These are phyloP conservation scores for Engraulis encrasicolus DNA, from an alignment of 2,113 vertebrate genomes.

Conservation along the genomic window DNA sequence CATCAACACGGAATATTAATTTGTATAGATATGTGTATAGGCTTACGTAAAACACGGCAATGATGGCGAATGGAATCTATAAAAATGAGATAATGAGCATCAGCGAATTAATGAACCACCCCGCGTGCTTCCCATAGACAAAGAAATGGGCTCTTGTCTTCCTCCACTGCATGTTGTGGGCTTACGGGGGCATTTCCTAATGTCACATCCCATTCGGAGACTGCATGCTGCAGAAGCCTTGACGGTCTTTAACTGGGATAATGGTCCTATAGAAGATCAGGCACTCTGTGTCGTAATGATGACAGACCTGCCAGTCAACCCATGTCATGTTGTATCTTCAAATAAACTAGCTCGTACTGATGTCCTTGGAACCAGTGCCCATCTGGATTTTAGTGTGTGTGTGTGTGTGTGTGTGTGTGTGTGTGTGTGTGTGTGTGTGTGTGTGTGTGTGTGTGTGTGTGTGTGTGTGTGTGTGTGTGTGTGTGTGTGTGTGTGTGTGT, in stretches of 20 bases:
- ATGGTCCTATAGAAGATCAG: background rate
- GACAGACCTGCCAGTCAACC: background rate
- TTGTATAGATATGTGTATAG: slow-evolving; percentile 5
- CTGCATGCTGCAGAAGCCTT: background rate
- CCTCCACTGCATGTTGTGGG: background rate
- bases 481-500: too few species aligned
- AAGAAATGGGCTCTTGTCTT: background rate
- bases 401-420: too few species aligned
- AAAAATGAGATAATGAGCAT: slow-evolving; percentile 23
- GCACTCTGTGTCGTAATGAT: background rate
- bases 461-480: too few species aligned
- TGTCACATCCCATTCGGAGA: background rate
- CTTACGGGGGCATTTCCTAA: background rate
- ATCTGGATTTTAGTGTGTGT: too few species aligned
- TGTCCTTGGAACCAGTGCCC: background rate
- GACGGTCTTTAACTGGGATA: slow-evolving; percentile 5
- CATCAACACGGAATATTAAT: background rate
- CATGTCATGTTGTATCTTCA: slow-evolving; percentile 1
- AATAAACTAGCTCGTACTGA: background rate
- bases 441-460: too few species aligned
- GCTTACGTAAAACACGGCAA: background rate
- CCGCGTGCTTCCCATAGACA: too few species aligned
- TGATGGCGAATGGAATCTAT: slow-evolving; percentile 8
- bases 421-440: too few species aligned
- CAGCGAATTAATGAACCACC: background rate